Conservation (phyloP, 2,797 vertebrate genomes). For the Otolemur crassicaudatus region DNA sequence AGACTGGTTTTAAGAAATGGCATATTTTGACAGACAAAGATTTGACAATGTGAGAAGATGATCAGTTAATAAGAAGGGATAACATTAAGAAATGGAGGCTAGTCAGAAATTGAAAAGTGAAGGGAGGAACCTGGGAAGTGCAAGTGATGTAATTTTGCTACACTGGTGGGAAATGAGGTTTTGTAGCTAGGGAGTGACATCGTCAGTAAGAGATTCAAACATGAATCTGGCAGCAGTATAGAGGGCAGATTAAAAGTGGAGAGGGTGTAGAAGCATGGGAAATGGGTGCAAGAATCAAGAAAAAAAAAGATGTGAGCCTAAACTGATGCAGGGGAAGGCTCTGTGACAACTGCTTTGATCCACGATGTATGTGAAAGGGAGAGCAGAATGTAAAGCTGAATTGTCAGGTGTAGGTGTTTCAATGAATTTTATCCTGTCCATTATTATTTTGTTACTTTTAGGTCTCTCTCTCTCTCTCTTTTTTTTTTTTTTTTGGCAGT, state of each 20-base stretch:
- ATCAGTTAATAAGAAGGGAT: neutral
- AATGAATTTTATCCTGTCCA: neutral
- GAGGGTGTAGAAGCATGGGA: neutral
- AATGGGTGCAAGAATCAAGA: neutral
- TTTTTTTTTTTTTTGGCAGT: too few species aligned
- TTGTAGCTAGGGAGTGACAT: neutral
- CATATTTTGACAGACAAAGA: neutral
- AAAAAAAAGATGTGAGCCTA: neutral
- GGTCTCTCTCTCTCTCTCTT: neutral
- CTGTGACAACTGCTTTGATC: neutral
- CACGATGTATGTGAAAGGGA: neutral
- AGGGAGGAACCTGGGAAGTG: neutral
- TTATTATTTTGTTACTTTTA: neutral
- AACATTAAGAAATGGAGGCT: constrained; percentile 25
- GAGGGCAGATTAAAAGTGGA: neutral
- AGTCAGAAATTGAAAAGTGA: neutral
- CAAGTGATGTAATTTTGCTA: constrained; percentile 24
- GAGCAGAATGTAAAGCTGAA: neutral
- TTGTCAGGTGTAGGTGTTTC: neutral
- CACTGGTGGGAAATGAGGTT: neutral
- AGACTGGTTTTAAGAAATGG: neutral
- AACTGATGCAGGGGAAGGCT: neutral
- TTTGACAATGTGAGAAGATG: neutral
- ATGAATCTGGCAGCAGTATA: neutral
- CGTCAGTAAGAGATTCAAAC: neutral